Base-by-base conservation (phyloP, 2,888 invertebrate species). In the Volucella inflata region DNA sequence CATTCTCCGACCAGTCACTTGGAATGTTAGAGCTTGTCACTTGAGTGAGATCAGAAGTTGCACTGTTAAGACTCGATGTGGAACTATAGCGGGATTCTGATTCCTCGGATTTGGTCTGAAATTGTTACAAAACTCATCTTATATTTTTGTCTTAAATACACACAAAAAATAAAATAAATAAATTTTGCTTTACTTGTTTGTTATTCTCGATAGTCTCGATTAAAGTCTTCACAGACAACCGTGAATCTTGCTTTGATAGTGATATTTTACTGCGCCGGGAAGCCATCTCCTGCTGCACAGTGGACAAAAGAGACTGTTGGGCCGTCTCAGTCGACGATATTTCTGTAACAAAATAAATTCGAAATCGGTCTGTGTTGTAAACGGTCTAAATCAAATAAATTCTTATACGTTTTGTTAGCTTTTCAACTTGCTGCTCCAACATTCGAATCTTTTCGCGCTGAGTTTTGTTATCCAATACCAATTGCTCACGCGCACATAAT, bases 161-260 rank as follows among this genome's bases (percentile, higher is more conserved):
- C n/a, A n/a, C n/a, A 21, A 1, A 21, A 21, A 21, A 21, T 21
- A 21, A 21, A 30, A 30, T 6, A 30, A 6, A 3, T 6, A 30
- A 4, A 30, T 30, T 30, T 1, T 30, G 6, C 6, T 60, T 87
- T 83, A 95, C 95, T 89, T 95, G 95, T 91, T 96, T 96, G 48
- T 95, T 96, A 90, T 96, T 97, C 93, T 98, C 98, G 79, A 98
- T 97, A 89, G 97, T 97, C 90, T 98, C 97, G 84, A 98, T 98
- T 40, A 98, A 93, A 67, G 96, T 96, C 91, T 97, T 98, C 9
- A 98, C 98, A 0, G 97, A 97, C 64, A 97, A 93, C 42, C 97
- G 94, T 30, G 96, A 96, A 90, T 96, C 97, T 87, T 92, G 92
- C 3, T 92, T 89, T 71, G 90, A 90, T 75, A 92, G 89, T 80